Base-by-base conservation (phyloP, 2,888 invertebrate species). In the Coremacera marginata region DNA sequence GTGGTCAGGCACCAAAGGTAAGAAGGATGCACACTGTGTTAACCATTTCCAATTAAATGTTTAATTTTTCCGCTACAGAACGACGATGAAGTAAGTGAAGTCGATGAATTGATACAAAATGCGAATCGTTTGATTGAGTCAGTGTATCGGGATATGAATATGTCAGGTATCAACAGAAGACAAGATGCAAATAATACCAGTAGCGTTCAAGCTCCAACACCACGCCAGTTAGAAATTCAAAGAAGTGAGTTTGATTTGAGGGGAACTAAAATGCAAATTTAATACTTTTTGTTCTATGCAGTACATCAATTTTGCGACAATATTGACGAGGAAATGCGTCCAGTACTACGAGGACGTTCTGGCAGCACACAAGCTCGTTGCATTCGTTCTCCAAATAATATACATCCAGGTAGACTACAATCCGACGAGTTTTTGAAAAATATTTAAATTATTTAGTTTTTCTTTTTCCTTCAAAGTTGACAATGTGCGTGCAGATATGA, bases 281-380 rank as follows among this genome's bases (percentile, higher is more conserved):
- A 49, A 49, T 7, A 31, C 1, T 14, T 49, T 22, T 5, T 14
- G 11, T 31, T 3, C 19, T 73, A 73, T 76, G 2, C 34, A 82
- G 81, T 82, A 22, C 75, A 80, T 78, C 70, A 34, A 2, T 80
- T 82, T 25, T 81, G 81, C 73, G 78, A 80, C 0, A 63, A 57
- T n/a, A 72, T 77, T n/a, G 76, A 79, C 22, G 31, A n/a, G 16
- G 70, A 70, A 25, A 9, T 16, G 16, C 68, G 25, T 27, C 11
- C 25, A 49, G 14, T 9, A 55, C 19, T 7, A 55, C 55, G 55
- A 8, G 1, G 44, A 44, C 44, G 44, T 44, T 44, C 44, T 14
- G 44, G 44, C 11, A 44, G 44, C 3, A 11, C 44, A 44, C 2
- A 44, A 2, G 44, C 44, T 14, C 44, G 2, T 11, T 44, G 44